These are phyloP conservation scores for Phenganax subtilis DNA, from an alignment of 92 coral and sea anemone genomes.

Conservation along the genomic window DNA sequence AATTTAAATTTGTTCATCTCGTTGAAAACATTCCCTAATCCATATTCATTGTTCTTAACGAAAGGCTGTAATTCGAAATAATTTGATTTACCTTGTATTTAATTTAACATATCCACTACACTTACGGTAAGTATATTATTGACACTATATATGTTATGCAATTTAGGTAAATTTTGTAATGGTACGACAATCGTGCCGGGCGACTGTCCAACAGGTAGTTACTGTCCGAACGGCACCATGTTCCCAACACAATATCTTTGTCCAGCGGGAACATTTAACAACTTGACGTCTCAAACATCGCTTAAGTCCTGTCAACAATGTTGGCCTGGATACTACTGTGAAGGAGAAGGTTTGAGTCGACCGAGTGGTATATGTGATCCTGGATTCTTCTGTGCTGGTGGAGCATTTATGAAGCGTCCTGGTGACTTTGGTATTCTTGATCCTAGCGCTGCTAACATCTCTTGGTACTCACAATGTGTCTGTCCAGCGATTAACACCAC, in stretches of 20 bases:
- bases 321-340: constrained; percentile 88
- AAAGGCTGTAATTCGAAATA: too few species aligned
- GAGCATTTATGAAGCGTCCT: constrained; percentile 75
- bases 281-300: constrained; percentile 75
- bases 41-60: too few species aligned
- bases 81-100: too few species aligned
- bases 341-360: constrained; percentile 64
- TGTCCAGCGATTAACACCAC: constrained; percentile 97
- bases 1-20: too few species aligned
- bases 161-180: constrained; percentile 77
- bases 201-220: constrained; percentile 74
- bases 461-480: constrained; percentile 84
- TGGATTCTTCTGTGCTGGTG: constrained; percentile 88
- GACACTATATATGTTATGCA: not conserved
- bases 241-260: constrained; percentile 76
- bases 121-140: too few species aligned
- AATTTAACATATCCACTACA: too few species aligned
- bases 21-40: too few species aligned
- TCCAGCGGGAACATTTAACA: constrained; percentile 87
- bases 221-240: constrained; percentile 77
- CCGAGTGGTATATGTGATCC: constrained; percentile 90
- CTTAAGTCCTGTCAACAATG: constrained; percentile 70
- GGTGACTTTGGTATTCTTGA: constrained; percentile 82
- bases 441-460: constrained; percentile 73
- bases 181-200: constrained; percentile 72